Base-by-base conservation (phyloP, 2,888 invertebrate genomes). In the Lobophora halterata region DNA sequence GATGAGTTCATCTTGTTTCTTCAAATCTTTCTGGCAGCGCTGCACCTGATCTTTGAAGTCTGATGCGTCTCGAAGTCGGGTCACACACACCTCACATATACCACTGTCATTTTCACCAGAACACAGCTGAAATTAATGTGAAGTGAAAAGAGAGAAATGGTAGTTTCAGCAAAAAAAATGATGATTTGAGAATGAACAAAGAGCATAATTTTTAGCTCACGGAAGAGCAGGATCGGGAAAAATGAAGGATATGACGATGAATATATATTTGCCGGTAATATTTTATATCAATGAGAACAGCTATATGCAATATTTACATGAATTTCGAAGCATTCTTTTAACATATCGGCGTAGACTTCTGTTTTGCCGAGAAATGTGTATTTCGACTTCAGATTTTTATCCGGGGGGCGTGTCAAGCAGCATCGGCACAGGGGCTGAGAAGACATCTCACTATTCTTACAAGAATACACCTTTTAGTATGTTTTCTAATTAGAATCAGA, bases 251-350 rank as follows among this genome's bases (percentile, higher is more conserved):
- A n/a, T n/a, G n/a, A n/a, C n/a, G n/a, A n/a, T n/a, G n/a, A n/a
- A n/a, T n/a, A n/a, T n/a, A n/a, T n/a, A n/a, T n/a, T n/a, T n/a
- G n/a, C 4, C 3, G 5, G 7, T 3, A 10, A 10, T 18, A 3
- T 2, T 2, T 6, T 6, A 8, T 9, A 1, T 5, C 9, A 18
- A 3, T 3, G 5, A 28, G 3, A 14, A 1, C 7, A 4, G 11
- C 5, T 14, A 2, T 36, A 12, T 24, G 3, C 5, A 18, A 12
- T 52, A 61, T 51, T 75, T 77, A 85, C 85, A 48, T 77, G 62
- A 46, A 85, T 78, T 61, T 80, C 78, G 46, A 82, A 86, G 68
- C 85, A 86, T 54, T 86, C 80, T 48, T 75, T 80, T 13, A 86
- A 45, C 78, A 86, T 79, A 49, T 81, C 79, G 16, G 67, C 67